A percentile compares a stretch with the other conserved stretches of the same genome.
Conservation (phyloP, 2,888 invertebrate species). For the Acheta domesticus region DNA sequence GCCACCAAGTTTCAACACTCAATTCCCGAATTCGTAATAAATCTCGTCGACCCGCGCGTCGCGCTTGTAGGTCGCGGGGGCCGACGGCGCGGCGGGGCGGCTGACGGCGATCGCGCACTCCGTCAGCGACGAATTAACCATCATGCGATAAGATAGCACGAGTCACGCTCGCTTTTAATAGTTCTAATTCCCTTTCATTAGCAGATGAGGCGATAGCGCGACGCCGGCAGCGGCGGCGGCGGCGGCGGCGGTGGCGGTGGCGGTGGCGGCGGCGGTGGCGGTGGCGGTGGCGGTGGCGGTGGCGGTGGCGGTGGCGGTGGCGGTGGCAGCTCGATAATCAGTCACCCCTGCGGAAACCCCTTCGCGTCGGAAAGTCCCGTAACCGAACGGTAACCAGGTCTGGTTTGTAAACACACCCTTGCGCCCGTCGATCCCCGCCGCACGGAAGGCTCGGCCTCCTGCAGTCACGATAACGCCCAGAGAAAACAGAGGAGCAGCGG, state of each 20-base stretch:
- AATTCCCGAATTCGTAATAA: no score
- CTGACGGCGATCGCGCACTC: neutral
- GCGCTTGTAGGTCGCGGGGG: neutral
- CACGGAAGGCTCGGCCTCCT: no score
- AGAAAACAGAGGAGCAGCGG: no score
- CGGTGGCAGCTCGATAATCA: no score
- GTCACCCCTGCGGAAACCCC: no score
- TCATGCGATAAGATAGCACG: neutral
- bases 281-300: neutral
- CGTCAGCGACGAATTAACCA: constrained; percentile 3
- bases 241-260: neutral
- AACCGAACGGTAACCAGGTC: constrained; percentile 5
- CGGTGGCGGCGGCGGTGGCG: no score
- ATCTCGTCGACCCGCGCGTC: neutral
- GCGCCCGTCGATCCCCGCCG: neutral
- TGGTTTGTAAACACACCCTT: constrained; percentile 18
- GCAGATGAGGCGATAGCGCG: constrained; percentile 3
- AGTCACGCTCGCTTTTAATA: constrained; percentile 18
- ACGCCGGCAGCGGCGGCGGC: neutral
- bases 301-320: neutral
- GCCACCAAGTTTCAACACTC: no score
- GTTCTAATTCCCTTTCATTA: constrained; percentile 18
- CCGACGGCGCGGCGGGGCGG: no score
- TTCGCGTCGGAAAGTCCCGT: neutral
- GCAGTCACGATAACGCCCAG: no score